A percentile compares a stretch with the other conserved stretches of the same genome.
Conservation (phyloP, 2,113 vertebrate species). For the Bothrops jararaca region DNA sequence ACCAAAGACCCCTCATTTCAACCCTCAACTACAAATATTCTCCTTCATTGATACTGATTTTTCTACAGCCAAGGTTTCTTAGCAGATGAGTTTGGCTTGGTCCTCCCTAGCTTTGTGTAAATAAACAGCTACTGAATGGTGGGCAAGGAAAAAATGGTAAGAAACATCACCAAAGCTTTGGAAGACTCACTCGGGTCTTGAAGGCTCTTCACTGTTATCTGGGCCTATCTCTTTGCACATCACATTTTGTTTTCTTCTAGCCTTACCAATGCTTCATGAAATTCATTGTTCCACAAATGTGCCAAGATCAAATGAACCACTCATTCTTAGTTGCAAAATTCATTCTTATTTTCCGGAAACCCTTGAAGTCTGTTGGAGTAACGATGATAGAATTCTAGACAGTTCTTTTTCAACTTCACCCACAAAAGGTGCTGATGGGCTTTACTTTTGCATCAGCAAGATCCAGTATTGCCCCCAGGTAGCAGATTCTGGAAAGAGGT, state of each 20-base stretch:
- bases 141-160: not conserved
- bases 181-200: not conserved
- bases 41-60: not conserved
- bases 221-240: not conserved
- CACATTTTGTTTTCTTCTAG: slow-evolving; percentile 10
- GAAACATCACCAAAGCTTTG: not conserved
- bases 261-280: not conserved
- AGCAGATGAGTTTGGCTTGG: not conserved
- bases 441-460: slow-evolving; percentile 4
- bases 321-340: slow-evolving; percentile 17
- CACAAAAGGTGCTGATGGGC: not conserved
- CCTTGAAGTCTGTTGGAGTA: not conserved
- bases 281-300: not conserved
- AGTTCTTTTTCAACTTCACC: not conserved
- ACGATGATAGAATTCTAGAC: not conserved
- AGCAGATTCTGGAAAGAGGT: not conserved
- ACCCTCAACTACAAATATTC: too few species aligned
- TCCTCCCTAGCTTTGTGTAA: not conserved
- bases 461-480: not conserved
- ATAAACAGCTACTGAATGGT: not conserved
- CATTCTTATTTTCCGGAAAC: slow-evolving; percentile 18
- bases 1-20: too few species aligned
- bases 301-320: not conserved
- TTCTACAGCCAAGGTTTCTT: not conserved
- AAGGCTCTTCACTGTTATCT: not conserved